Percentiles rank a stretch among this genome's conserved stretches.
Conservation (phyloP, 23 tunicate species). For the Ascidia mentula region DNA sequence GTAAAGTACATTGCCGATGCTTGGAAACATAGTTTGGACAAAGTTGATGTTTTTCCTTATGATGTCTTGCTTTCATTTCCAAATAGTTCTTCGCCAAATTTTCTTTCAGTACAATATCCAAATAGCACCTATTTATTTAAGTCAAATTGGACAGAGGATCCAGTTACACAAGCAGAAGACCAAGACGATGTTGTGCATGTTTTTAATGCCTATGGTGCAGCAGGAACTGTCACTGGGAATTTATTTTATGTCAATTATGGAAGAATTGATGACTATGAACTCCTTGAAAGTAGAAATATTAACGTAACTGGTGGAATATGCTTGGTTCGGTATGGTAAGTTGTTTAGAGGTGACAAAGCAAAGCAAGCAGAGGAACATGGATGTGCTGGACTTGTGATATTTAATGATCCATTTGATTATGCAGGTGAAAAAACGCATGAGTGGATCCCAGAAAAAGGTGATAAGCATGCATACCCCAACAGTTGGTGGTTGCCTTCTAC, state of each 20-base stretch:
- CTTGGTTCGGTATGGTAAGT: constrained; percentile 78
- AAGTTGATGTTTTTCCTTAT: constrained; percentile 71
- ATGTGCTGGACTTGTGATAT: constrained; percentile 79
- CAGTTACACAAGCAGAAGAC: constrained; percentile 43
- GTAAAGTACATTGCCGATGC: constrained; percentile 40
- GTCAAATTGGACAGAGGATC: constrained; percentile 44
- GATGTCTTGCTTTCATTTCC: constrained; percentile 78
- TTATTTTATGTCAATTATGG: constrained; percentile 93
- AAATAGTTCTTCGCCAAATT: constrained; percentile 56
- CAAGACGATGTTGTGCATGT: constrained; percentile 33
- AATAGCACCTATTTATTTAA: constrained; percentile 46
- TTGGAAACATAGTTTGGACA: constrained; percentile 51
- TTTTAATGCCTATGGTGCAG: constrained; percentile 65
- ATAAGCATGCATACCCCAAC: constrained; percentile 55
- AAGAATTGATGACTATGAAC: constrained; percentile 71
- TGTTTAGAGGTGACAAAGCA: constrained; percentile 83
- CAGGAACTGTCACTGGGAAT: constrained; percentile 71
- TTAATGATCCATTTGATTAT: constrained; percentile 83
- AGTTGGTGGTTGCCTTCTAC: constrained; percentile 86
- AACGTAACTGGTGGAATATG: constrained; percentile 70
- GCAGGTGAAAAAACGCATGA: constrained; percentile 29
- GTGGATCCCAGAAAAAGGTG: constrained; percentile 17
- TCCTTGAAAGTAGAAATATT: constrained; percentile 14
- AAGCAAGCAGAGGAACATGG: constrained; percentile 52
- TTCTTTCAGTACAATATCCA: constrained; percentile 43